These are phyloP conservation scores for Hydrolagus colliei DNA, from an alignment of 2,797 vertebrate genomes.

Conservation along the genomic window DNA sequence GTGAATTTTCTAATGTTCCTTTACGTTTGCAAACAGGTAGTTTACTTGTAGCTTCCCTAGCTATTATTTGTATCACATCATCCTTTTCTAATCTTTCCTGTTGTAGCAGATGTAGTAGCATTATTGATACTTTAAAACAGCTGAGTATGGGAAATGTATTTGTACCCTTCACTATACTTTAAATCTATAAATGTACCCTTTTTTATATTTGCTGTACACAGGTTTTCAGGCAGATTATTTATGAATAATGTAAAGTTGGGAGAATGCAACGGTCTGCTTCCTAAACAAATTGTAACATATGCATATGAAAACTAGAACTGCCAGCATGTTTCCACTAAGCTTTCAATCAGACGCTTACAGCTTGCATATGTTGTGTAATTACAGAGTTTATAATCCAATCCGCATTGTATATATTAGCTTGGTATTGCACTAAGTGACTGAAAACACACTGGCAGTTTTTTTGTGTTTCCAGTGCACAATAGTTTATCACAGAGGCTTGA, in stretches of 20 bases:
- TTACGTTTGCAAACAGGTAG: not conserved
- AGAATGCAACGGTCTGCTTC: not conserved
- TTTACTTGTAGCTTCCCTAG: not conserved
- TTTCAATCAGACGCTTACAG: not conserved
- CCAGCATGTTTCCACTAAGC: not conserved
- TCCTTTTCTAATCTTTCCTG: not conserved
- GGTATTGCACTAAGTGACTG: too few species aligned
- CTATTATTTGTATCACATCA: not conserved
- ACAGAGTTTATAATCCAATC: not conserved
- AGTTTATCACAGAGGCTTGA: not conserved
- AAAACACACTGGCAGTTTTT: not conserved
- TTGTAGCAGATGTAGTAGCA: not conserved
- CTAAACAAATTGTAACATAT: not conserved
- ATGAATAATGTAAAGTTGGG: not conserved
- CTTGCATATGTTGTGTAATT: not conserved
- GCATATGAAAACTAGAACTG: not conserved
- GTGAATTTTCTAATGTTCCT: not conserved
- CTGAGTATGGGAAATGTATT: not conserved
- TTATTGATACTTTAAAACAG: not conserved
- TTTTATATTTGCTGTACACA: too few species aligned
- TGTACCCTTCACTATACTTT: not conserved
- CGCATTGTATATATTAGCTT: not conserved
- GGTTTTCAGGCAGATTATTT: not conserved
- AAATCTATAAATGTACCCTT: too few species aligned
- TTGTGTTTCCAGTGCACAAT: not conserved